Evolutionary conservation across 2,113 vertebrate species (phyloP).

Genomic region (Rhipidura dahli): DNA sequence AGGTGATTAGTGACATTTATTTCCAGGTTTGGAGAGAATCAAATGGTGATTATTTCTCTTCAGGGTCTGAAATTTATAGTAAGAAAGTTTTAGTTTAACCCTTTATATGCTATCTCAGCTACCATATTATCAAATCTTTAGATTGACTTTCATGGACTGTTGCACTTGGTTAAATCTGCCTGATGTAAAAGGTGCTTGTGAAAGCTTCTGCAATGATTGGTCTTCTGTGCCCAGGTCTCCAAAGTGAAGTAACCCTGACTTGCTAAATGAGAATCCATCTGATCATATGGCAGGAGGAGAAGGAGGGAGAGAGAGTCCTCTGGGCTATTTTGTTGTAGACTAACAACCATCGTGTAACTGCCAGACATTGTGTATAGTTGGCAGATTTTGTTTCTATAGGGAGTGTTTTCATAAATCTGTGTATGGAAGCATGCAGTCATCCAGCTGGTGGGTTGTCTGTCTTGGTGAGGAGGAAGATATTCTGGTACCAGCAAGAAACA

Average conservation of each 20-base stretch:
- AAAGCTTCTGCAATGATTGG: not conserved
- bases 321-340: not conserved
- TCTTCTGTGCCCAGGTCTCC: not conserved
- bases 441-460: not conserved
- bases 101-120: not conserved
- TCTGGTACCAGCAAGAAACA: not conserved
- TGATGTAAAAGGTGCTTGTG: not conserved
- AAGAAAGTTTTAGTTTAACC: not conserved
- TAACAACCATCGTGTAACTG: not conserved
- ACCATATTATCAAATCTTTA: not conserved
- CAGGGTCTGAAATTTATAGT: not conserved
- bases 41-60: not conserved
- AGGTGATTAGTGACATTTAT: not conserved
- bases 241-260: not conserved
- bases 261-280: not conserved
- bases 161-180: not conserved
- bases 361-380: not conserved
- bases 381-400: conserved; percentile 10
- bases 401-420: not conserved
- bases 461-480: not conserved
- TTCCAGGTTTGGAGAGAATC: not conserved
- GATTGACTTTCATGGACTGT: not conserved
- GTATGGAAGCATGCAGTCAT: not conserved
- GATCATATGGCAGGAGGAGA: not conserved
- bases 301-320: not conserved